Evolutionary conservation across 2,113 vertebrate species (phyloP).

Genomic region (Sigmodon hispidus): DNA sequence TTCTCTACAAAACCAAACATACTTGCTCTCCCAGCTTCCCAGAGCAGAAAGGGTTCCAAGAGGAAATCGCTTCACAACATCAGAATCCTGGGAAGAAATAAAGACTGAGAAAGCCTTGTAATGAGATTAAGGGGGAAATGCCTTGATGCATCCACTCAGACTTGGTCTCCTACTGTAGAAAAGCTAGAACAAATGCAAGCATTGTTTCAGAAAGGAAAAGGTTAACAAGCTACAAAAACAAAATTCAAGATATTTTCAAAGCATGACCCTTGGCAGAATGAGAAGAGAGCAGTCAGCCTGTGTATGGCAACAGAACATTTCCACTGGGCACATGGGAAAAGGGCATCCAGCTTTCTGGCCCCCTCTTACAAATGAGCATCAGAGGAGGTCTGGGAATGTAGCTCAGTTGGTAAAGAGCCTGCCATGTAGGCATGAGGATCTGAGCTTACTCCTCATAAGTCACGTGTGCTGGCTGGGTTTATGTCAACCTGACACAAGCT

Average conservation of each 20-base stretch:
- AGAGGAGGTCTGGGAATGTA: not conserved
- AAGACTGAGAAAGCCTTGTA: slow-evolving; percentile 75
- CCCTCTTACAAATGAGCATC: not conserved
- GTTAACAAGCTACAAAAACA: slow-evolving; percentile 86
- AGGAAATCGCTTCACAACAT: slow-evolving; percentile 84
- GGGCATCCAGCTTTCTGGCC: not conserved
- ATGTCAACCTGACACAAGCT: not conserved
- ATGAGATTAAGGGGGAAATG: slow-evolving; percentile 82
- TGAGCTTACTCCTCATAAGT: not conserved
- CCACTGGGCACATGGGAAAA: not conserved
- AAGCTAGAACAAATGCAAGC: slow-evolving; percentile 82
- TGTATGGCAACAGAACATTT: not conserved
- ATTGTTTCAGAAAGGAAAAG: slow-evolving; percentile 83
- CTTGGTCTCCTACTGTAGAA: slow-evolving; percentile 62
- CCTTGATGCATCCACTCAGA: slow-evolving; percentile 78
- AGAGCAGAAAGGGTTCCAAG: slow-evolving; percentile 82
- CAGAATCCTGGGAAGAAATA: slow-evolving; percentile 85
- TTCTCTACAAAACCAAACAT: slow-evolving; percentile 67
- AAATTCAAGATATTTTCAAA: slow-evolving; percentile 73
- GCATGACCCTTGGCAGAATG: slow-evolving; percentile 60
- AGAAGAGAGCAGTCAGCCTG: not conserved
- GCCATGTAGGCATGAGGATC: no score
- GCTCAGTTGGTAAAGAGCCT: not conserved
- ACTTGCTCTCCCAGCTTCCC: slow-evolving; percentile 77
- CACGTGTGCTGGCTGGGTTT: not conserved